Base-by-base conservation (phyloP, 2,888 invertebrate genomes). In the Andrena praecox region DNA sequence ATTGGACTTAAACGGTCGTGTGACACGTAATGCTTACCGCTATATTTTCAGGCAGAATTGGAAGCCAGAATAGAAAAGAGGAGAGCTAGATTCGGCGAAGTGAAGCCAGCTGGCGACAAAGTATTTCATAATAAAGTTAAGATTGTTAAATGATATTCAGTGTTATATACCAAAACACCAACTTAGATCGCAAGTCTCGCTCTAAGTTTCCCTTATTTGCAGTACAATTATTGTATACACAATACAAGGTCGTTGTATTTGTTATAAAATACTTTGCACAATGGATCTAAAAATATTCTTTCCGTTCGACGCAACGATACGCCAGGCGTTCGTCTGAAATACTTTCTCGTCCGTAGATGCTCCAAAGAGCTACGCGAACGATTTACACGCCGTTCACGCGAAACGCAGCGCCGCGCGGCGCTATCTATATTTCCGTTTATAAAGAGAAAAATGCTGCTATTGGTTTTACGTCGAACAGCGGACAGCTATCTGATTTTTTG, bases 51-150 rank as follows among this genome's bases (percentile, higher is more conserved):
- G 93, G 94, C 93, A 82, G 96, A 96, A 93, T 95, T 95, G 63
- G 95, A 96, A 89, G 97, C 97, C 88, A 96, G 96, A 91, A 93
- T 97, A 91, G 96, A 97, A 87, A 97, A 97, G 92, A 95, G 98
- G 69, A 97, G 97, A 92, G 97, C 96, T 77, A 95, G 98, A 88
- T 98, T 98, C 94, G 97, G 97, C n/a, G 93, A 94, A 78, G 94
- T 94, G 0, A 94, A 95, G 84, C 88, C 93, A 5, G 68, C 83
- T 24, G 91, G 54, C 20, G 82, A 91, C 10, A 93, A 92, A 89
- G 89, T 90, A 82, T 89, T 91, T 84, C 87, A 89, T 20, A 93
- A 91, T 84, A 93, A 93, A 91, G 87, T 93, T 67, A 94, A 94
- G 86, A 92, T 93, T 82, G 93, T 93, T 72, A 93, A 94, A 93